Evolutionary conservation across 2,113 vertebrate genomes (phyloP).

Genomic region (Acrocephalus kingi): DNA sequence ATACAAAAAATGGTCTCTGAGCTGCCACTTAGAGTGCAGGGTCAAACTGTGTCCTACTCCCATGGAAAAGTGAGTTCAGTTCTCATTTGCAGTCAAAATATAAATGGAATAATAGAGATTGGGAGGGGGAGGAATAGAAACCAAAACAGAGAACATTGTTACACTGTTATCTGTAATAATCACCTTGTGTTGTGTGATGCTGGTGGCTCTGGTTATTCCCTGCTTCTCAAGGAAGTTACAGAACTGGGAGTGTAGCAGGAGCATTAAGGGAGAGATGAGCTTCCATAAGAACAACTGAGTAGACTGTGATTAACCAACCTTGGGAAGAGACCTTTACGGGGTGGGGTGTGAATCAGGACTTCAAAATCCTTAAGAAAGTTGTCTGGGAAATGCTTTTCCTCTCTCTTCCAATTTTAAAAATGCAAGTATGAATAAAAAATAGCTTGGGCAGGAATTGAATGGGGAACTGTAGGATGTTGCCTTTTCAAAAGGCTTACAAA

Average conservation of each 20-base stretch:
- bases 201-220: not conserved
- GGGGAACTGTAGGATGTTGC: not conserved
- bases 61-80: not conserved
- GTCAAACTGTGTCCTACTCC: not conserved
- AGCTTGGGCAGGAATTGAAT: not conserved
- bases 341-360: not conserved
- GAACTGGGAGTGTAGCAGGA: not conserved
- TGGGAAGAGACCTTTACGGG: not conserved
- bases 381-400: not conserved
- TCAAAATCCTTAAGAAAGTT: not conserved
- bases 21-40: not conserved
- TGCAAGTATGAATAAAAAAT: not conserved
- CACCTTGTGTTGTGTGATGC: not conserved
- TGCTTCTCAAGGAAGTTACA: not conserved
- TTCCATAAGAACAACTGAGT: not conserved
- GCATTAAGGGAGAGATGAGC: not conserved
- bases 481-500: not conserved
- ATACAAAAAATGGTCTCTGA: not conserved
- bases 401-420: not conserved
- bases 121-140: not conserved
- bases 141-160: not conserved
- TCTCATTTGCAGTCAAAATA: not conserved
- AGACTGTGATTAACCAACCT: not conserved
- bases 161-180: not conserved
- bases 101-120: not conserved